Conservation (phyloP, 2,888 invertebrate species). For the Copidosoma aretas region DNA sequence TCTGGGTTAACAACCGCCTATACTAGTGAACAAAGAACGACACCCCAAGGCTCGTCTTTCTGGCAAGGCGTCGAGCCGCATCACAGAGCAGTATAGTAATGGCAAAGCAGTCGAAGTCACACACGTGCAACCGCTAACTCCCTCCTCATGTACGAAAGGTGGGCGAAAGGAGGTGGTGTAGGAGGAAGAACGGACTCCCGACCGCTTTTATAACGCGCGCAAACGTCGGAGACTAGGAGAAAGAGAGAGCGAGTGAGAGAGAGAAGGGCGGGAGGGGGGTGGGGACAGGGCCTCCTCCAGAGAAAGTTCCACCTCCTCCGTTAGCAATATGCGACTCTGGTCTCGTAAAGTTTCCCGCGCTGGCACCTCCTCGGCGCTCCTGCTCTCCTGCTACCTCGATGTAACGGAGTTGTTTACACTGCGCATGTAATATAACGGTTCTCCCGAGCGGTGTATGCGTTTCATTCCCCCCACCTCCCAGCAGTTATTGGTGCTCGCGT, state of each 20-base stretch:
- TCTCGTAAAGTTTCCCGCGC: slow-evolving; percentile 59
- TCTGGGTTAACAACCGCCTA: too few species aligned
- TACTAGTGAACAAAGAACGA: too few species aligned
- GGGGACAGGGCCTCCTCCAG: slow-evolving; percentile 26
- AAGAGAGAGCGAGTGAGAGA: neutral
- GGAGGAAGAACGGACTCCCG: too few species aligned
- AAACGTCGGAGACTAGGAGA: neutral
- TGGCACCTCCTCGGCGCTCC: slow-evolving; percentile 54
- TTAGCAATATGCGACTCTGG: slow-evolving; percentile 59
- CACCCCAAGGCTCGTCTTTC: too few species aligned
- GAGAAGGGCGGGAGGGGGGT: neutral
- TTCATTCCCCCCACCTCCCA: neutral
- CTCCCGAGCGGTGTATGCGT: slow-evolving; percentile 34
- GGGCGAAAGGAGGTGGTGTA: too few species aligned
- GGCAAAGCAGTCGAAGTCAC: too few species aligned
- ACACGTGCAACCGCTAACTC: too few species aligned
- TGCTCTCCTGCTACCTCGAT: slow-evolving; percentile 59
- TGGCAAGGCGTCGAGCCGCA: too few species aligned
- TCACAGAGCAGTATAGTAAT: too few species aligned
- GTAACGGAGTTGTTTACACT: slow-evolving; percentile 64
- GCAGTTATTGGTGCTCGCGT: too few species aligned
- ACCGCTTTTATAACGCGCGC: too few species aligned
- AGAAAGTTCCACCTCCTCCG: slow-evolving; percentile 54
- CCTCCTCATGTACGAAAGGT: too few species aligned
- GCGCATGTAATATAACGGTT: slow-evolving; percentile 60